Evolutionary conservation across 2,113 vertebrate genomes (phyloP), one percentile per base, ranked within the genome.

Genomic region (Thamnophis sirtalis): DNA sequence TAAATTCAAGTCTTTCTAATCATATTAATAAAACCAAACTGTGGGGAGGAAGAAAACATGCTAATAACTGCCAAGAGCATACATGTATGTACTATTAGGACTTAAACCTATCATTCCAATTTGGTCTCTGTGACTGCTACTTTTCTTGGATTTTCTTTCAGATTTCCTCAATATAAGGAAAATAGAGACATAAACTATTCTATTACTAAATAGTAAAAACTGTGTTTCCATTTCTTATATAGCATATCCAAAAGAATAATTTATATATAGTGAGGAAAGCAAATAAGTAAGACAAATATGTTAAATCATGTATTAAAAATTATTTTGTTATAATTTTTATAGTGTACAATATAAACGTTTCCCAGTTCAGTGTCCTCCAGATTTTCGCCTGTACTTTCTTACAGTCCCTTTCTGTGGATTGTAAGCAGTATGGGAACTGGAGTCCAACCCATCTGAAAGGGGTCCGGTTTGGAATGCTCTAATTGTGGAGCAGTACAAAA

Each of bases 191-290:
- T 85, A 93, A 96, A 96, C 92, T 91, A 93, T 92, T 94, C 94
- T 92, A 95, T 6, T 90, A 93, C 89, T 93, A 55, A 68, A 94
- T 63, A 63, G 91, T 84, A 89, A 92, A 63, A 94, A 91, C 92
- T 93, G 93, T 68, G 90, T 84, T 94, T 95, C 90, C 87, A 87
- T 93, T 95, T 93, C 90, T 94, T 94, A 50, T 87, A 89, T 11
- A 92, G 89, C 28, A 90, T 55, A 91, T 22, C 94, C 86, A 92
- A 86, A 96, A 96, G 95, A 93, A 92, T 33, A 84, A 93, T 90
- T 95, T 84, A 68, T 19, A 94, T 50, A 54, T 4, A 58, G 8
- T 88, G 93, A 95, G 91, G 92, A 95, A 96, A 92, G 91, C 55
- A 94, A 91, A 88, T 28, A 94, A 87, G 43, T 63, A 94, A 86